Conservation (phyloP, 2,797 vertebrate genomes). For the Prionace glauca region DNA sequence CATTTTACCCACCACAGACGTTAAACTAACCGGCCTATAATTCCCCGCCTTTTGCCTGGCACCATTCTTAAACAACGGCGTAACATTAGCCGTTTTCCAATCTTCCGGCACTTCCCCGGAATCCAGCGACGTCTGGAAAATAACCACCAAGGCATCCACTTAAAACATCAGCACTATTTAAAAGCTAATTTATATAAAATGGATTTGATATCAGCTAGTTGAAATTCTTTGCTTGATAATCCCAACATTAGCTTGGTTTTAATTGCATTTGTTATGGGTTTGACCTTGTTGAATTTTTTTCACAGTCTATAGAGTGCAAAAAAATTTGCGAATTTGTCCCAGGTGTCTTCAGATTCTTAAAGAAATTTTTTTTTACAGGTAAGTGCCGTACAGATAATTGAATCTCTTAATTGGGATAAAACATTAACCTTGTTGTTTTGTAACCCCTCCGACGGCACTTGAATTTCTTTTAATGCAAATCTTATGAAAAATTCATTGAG, state of each 20-base stretch:
- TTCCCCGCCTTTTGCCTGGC: no score
- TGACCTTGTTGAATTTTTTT: conserved; percentile 31
- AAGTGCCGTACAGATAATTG: neutral
- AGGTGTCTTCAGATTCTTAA: neutral
- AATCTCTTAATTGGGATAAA: neutral
- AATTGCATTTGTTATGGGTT: neutral
- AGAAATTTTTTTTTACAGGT: neutral
- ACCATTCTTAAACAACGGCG: no score
- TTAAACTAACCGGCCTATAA: no score
- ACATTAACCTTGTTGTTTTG: neutral
- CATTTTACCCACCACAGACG: no score
- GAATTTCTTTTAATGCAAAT: neutral
- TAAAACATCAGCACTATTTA: neutral
- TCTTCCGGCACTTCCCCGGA: no score
- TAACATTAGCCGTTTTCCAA: no score
- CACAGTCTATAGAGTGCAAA: conserved; percentile 22
- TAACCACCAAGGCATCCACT: no score
- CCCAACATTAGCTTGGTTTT: neutral
- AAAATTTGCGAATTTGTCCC: neutral
- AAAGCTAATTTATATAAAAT: neutral
- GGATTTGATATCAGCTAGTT: neutral
- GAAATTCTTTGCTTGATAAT: neutral
- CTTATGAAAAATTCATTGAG: neutral
- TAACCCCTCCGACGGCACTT: neutral
- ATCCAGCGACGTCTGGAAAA: no score